Conservation (phyloP, 1,140 invertebrate species). For the Mactra quadrangularis region DNA sequence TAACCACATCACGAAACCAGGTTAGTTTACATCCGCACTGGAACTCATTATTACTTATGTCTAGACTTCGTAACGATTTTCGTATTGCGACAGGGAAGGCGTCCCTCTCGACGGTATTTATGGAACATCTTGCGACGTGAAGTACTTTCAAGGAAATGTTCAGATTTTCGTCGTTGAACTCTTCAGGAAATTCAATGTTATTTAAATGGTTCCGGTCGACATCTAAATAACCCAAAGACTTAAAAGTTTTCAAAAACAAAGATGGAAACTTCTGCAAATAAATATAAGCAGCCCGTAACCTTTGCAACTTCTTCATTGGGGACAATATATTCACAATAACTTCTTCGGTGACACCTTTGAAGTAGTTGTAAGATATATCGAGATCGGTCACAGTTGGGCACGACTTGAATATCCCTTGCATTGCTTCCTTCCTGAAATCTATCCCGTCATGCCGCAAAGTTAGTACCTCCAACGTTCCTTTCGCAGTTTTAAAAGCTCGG, state of each 20-base stretch:
- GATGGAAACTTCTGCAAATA: background rate
- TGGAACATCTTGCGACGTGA: background rate
- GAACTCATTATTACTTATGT: slow-evolving; percentile 1
- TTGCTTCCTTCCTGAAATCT: background rate
- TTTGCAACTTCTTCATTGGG: slow-evolving; percentile 3
- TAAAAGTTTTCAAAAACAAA: background rate
- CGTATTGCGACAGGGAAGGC: background rate
- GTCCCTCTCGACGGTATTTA: background rate
- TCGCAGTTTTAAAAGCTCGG: background rate
- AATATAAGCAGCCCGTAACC: background rate
- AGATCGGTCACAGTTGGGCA: background rate
- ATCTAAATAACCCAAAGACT: background rate
- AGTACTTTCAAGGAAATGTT: background rate
- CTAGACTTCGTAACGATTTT: background rate
- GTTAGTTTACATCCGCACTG: background rate
- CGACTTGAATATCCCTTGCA: background rate
- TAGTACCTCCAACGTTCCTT: background rate
- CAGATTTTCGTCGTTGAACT: background rate
- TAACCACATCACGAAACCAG: background rate
- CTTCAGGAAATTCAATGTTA: background rate
- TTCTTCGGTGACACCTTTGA: background rate
- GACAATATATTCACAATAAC: background rate
- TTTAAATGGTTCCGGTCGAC: background rate
- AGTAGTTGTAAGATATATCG: slow-evolving; percentile 28
- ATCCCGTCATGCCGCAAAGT: background rate